Evolutionary conservation across 2,797 vertebrate genomes (phyloP).

Genomic region (Cyprinodon diabolis): DNA sequence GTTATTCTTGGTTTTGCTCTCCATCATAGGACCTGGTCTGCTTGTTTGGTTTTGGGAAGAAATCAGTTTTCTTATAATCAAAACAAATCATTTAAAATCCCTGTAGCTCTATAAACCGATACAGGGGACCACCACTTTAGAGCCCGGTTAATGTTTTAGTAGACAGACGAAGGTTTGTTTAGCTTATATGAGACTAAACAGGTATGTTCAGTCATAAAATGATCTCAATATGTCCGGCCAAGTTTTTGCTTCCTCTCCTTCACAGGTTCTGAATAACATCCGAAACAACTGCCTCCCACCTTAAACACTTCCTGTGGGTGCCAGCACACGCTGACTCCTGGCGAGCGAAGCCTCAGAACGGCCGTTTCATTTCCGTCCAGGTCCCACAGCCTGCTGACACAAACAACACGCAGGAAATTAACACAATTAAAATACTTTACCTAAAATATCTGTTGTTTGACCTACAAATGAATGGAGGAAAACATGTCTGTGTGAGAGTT

Average conservation of each 20-base stretch:
- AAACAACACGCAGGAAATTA: conserved; percentile 12
- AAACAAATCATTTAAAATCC: neutral
- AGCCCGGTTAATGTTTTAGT: neutral
- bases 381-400: conserved; percentile 89
- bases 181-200: neutral
- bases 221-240: no score
- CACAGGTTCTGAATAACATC: neutral
- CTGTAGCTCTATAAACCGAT: neutral
- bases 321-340: conserved; percentile 97
- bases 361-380: conserved; percentile 90
- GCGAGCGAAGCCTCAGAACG: conserved; percentile 89
- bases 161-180: neutral
- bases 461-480: neutral
- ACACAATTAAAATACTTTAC: conserved; percentile 14
- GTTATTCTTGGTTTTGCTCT: no score
- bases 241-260: no score
- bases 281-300: conserved; percentile 69
- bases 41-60: neutral
- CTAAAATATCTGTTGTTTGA: conserved; percentile 4
- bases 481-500: conserved; percentile 16
- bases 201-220: neutral
- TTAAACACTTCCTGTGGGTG: conserved; percentile 94
- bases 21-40: no score
- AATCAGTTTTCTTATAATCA: neutral
- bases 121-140: neutral